Percentiles rank a stretch among this genome's conserved stretches.
phyloP scores from a whole-genome alignment of 2,888 invertebrate species.

The Stegophylla sp. region DNA sequence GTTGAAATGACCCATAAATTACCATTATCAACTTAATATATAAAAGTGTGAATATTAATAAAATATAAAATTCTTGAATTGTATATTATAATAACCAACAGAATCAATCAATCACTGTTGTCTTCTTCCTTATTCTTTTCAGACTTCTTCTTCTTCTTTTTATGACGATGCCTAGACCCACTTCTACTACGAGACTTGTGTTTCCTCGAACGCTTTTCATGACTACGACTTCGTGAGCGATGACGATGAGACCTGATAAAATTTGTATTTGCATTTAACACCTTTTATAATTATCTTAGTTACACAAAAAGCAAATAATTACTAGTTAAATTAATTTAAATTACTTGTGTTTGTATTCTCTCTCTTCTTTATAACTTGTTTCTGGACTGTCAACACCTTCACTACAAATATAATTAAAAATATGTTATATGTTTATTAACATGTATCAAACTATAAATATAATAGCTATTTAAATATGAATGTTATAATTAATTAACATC shows the following conservation, averaged over 20 bases:
- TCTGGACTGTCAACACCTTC: conserved; percentile 55
- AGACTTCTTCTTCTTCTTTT: conserved; percentile 64
- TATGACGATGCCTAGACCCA: conserved; percentile 63
- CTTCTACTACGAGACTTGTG: conserved; percentile 63
- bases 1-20: conserved; percentile 1
- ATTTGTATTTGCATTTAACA: not conserved
- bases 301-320: not conserved
- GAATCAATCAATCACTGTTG: conserved; percentile 47
- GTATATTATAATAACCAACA: not conserved
- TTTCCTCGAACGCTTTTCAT: conserved; percentile 62
- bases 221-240: conserved; percentile 62
- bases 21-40: conserved; percentile 14
- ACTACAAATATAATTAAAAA: conserved; percentile 19
- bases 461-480: not conserved
- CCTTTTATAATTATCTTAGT: not conserved
- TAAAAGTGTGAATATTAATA: conserved; percentile 14
- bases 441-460: not conserved
- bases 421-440: not conserved
- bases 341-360: conserved; percentile 56
- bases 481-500: not conserved
- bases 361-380: conserved; percentile 56
- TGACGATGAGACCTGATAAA: conserved; percentile 62
- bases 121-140: conserved; percentile 61
- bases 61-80: conserved; percentile 35
- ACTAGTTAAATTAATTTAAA: not conserved